Conservation (phyloP, 2,888 invertebrate species). For the Nomada fabriciana region DNA sequence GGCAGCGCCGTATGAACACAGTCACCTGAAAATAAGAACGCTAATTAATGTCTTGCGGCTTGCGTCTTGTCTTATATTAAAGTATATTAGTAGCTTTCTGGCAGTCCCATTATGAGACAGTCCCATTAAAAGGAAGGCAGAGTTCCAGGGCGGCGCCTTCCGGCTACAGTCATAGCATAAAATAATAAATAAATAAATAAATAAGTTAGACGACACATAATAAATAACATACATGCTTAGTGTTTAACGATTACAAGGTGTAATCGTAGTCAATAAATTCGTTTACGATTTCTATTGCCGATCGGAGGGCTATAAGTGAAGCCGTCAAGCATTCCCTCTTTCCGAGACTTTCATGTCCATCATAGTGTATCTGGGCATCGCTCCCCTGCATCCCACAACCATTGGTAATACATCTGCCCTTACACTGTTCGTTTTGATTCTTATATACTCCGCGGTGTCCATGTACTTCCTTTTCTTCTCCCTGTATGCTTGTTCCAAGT, state of each 20-base stretch:
- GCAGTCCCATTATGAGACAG: no score
- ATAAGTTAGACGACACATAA: not conserved
- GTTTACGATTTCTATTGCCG: not conserved
- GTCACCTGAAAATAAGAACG: no score
- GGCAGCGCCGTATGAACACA: no score
- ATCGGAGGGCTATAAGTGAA: not conserved
- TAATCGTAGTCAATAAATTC: not conserved
- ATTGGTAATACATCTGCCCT: not conserved
- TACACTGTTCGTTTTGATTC: no score
- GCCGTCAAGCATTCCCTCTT: not conserved
- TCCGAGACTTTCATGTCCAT: not conserved
- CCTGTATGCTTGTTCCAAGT: not conserved
- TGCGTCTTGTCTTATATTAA: no score
- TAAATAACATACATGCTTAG: not conserved
- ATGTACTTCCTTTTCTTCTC: not conserved
- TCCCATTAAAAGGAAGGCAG: no score
- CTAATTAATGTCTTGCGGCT: fast-evolving
- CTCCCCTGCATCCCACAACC: not conserved
- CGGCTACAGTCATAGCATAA: no score
- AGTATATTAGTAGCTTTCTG: no score
- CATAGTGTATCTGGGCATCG: not conserved
- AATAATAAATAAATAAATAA: not conserved
- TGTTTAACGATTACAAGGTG: not conserved
- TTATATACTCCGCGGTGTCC: no score
- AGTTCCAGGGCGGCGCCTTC: no score